These are phyloP conservation scores for Pyrocephalus nanus DNA, from an alignment of 2,797 vertebrate species.

Conservation along the genomic window DNA sequence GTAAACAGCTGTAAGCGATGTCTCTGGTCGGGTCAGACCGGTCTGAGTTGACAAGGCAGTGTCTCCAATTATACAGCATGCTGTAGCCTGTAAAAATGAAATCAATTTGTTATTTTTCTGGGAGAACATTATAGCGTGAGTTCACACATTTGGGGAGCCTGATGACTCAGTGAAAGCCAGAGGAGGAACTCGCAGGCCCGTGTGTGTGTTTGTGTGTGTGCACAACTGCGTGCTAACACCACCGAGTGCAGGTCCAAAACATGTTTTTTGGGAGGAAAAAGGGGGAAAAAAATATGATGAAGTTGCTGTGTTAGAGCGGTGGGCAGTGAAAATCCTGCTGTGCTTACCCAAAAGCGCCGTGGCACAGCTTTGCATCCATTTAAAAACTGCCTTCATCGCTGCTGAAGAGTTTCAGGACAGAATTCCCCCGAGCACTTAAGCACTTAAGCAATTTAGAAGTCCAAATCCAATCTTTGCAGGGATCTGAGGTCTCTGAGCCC, in stretches of 20 bases:
- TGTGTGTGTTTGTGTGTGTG: not conserved
- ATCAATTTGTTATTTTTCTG: conserved; percentile 77
- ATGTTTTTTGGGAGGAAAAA: not conserved
- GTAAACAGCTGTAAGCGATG: conserved; percentile 76
- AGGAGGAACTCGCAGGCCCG: not conserved
- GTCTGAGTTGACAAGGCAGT: conserved; percentile 74
- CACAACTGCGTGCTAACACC: not conserved
- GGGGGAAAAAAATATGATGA: fast-evolving
- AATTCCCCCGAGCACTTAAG: conserved; percentile 57
- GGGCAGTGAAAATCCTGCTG: not conserved
- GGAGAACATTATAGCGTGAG: conserved; percentile 63
- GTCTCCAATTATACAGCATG: conserved; percentile 77
- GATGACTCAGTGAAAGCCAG: conserved; percentile 58
- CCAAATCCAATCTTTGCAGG: conserved; percentile 58
- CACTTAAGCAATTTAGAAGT: conserved; percentile 65
- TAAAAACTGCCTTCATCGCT: not conserved
- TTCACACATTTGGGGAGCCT: conserved; percentile 66
- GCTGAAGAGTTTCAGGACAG: conserved; percentile 10
- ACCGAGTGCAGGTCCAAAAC: not conserved
- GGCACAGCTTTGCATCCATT: not conserved
- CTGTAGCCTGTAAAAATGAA: conserved; percentile 73
- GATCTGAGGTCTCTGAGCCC: conserved; percentile 56
- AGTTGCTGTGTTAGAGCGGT: not conserved
- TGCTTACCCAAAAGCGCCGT: not conserved
- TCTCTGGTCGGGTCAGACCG: conserved; percentile 75